phyloP scores from a whole-genome alignment of 1,140 invertebrate genomes.

The Pomphorhynchus laevis region DNA sequence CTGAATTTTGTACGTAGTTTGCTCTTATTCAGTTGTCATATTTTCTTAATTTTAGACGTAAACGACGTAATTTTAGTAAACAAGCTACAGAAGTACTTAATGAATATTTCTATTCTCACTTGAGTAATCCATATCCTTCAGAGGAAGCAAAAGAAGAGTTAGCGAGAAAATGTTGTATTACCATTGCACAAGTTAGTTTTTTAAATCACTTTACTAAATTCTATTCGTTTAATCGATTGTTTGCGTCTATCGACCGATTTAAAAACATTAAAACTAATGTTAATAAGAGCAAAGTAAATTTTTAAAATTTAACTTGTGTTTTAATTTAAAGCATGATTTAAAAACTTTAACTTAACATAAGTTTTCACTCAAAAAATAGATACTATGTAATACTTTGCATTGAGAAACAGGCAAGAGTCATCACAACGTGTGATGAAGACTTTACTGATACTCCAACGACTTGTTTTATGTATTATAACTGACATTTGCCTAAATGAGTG shows the following conservation, averaged over 20 bases:
- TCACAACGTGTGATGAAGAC: too few species aligned
- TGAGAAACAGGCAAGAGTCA: too few species aligned
- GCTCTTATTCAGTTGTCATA: too few species aligned
- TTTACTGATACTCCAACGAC: too few species aligned
- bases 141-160: slow-evolving; percentile 98
- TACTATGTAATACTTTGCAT: too few species aligned
- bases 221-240: neutral
- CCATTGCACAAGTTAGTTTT: slow-evolving; percentile 43
- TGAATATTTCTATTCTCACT: slow-evolving; percentile 96
- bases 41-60: slow-evolving; percentile 31
- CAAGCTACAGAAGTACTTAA: slow-evolving; percentile 96
- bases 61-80: slow-evolving; percentile 95
- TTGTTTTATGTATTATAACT: too few species aligned
- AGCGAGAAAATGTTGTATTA: slow-evolving; percentile 94
- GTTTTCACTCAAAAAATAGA: too few species aligned
- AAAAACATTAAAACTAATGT: neutral
- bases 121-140: slow-evolving; percentile 93
- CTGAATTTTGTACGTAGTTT: neutral
- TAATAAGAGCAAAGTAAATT: too few species aligned
- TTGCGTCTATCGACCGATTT: slow-evolving; percentile 12
- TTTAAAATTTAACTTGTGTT: too few species aligned
- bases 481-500: too few species aligned
- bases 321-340: too few species aligned
- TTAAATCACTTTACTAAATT: slow-evolving; percentile 3
- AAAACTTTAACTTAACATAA: too few species aligned